Evolutionary conservation across 2,113 vertebrate species (phyloP), one percentile per base, ranked within the genome.

Genomic region (Tachycineta bicolor): DNA sequence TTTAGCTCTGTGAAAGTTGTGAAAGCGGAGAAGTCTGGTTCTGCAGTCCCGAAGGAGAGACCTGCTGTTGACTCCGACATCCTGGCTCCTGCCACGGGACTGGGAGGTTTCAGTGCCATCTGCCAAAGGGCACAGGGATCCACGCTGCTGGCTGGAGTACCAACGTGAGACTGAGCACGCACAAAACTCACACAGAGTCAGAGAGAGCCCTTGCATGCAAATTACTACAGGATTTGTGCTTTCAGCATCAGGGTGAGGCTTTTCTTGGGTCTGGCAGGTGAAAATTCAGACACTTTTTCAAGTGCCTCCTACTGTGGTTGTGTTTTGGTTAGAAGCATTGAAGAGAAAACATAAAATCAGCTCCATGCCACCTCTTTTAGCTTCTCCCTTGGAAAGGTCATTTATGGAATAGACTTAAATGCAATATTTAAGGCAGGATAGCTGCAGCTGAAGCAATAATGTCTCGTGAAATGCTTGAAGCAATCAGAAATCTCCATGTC

Each of bases 91-190:
- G 90, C 76, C 64, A 8, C 2, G 68, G 79, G 92, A 52, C 64
- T 29, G 55, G 43, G 37, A 92, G 77, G 70, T 50, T 94, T 84
- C 62, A 12, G 46, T 26, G 78, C 81, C 95, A 95, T 93, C 95
- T 96, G 85, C 78, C 60, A 78, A 67, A 96, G 92, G 93, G 79
- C 85, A 94, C 44, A 83, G 68, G 28, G 65, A 53, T 19, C 84
- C 33, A 15, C 5, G 6, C 70, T 83, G 85, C 75, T 83, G 92
- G 47, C 68, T 93, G 79, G 94, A 82, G 89, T 63, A 64, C 39
- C 39, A 26, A 8, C 2, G 11, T 18, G 76, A 3, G 4, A 41
- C 31, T 59, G 43, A 39, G 19, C 70, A 50, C 0, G 14, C 67
- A 59, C 81, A 93, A 26, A 49, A 89, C 46, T 53, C 75, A 65